Base-by-base conservation (phyloP, 2,113 vertebrate genomes). In the Echinops telfairi region DNA sequence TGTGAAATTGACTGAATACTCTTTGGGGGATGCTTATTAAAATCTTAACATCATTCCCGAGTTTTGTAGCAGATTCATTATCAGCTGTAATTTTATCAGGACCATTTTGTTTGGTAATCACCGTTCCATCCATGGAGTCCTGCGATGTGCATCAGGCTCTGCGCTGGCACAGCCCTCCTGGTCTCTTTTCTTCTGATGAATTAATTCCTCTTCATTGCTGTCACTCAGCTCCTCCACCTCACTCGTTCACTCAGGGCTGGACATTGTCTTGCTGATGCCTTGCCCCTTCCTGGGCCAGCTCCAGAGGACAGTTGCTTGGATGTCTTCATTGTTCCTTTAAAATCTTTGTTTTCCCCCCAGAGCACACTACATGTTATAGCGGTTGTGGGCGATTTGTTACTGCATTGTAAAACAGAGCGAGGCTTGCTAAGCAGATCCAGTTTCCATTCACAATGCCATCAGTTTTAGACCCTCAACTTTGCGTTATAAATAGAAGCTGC, bases 1-100 rank as follows among this genome's bases (percentile, higher is more conserved):
- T 96, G 89, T 95, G 83, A 96, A 95, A 97, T 95, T 93, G 94
- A 94, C 93, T 96, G 96, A 97, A 88, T 62, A 23, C 94, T 95
- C 91, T 97, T 97, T 95, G 53, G 95, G 92, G 94, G 88, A 64
- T 75, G 6, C 93, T 98, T 97, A 95, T 88, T 86, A 97, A 97
- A 96, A 96, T 94, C 53, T 73, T 85, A 95, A 96, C 58, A 76
- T n/a, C 75, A 20, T 94, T 96, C 91, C 81, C 77, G 73, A 79
- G 91, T 96, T 97, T 96, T 96, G 92, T 95, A 96, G 88, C 76
- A 96, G 97, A 90, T 82, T 96, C 96, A 96, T 97, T 97, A 95
- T 82, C 43, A n/a, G 84, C 83, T 89, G 95, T 96, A 90, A 70
- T 89, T 96, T 93, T 76, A 76, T 90, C 96, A 93, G 90, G 87